Base-by-base conservation (phyloP, 1,140 invertebrate species). In the Phthorimaea operculella region DNA sequence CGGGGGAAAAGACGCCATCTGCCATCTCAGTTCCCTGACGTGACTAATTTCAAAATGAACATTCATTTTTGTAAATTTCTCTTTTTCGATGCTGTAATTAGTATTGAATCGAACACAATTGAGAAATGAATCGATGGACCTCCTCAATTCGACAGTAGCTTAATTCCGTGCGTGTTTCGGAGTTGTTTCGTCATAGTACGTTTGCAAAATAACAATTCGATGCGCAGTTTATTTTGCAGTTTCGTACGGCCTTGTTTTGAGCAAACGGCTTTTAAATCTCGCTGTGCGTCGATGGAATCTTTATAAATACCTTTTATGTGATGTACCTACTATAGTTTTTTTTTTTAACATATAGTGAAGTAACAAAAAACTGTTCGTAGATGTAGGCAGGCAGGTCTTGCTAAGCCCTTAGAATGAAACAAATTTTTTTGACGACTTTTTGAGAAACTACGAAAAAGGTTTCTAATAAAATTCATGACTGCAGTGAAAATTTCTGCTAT, bases 1-100 rank as follows among this genome's bases (percentile, higher is more conserved):
- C 64, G 70, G 74, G 64, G 71, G 72, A 77, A 77, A 72, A 65
- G 75, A 72, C 59, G 58, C 58, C 64, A 64, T 61, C 66, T 57
- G n/a, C n/a, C n/a, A n/a, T n/a, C n/a, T n/a, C n/a, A n/a, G n/a
- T n/a, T n/a, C n/a, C n/a, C n/a, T n/a, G n/a, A n/a, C n/a, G n/a
- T n/a, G n/a, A n/a, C n/a, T n/a, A n/a, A n/a, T n/a, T n/a, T n/a
- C n/a, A n/a, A n/a, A n/a, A n/a, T n/a, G n/a, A n/a, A n/a, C n/a
- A n/a, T 58, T n/a, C 34, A 10, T 52, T 49, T 39, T 34, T 42
- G 65, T 71, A 65, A 66, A 75, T 76, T 62, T 62, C 63, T 64
- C 45, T 60, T 61, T 64, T 68, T 62, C 34, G 55, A 52, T 64
- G 60, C 47, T 55, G 62, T 64, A 57, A 66, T 47, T 47, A 47